Evolutionary conservation across 2,888 invertebrate species (phyloP).

Genomic region (Ophion ventricosus): DNA sequence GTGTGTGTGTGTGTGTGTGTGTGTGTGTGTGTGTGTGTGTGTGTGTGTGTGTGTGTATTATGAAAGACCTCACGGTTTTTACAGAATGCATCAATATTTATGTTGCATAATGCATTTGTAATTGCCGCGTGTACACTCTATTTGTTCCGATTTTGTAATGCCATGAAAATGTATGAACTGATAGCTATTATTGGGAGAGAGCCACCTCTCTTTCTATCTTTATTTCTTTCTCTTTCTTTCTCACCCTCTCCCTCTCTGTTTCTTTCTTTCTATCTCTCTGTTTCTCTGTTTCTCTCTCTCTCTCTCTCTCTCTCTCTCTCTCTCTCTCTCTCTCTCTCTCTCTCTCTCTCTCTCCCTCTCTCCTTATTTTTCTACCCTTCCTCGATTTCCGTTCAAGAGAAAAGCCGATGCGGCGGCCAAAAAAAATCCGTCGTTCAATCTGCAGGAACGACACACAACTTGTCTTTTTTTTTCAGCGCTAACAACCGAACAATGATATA

Average conservation of each 20-base stretch:
- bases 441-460: background rate
- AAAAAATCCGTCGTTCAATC: slow-evolving; percentile 13
- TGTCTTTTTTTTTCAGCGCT: slow-evolving; percentile 4
- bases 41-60: too few species aligned
- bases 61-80: slow-evolving; percentile 77
- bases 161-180: slow-evolving; percentile 83
- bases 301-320: slow-evolving; percentile 16
- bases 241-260: slow-evolving; percentile 2
- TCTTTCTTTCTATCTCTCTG: slow-evolving; percentile 39
- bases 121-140: slow-evolving; percentile 82
- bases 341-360: slow-evolving; percentile 10
- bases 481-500: background rate
- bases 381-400: background rate
- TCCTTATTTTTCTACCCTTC: slow-evolving; percentile 35
- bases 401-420: background rate
- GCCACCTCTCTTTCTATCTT: slow-evolving; percentile 56
- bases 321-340: too few species aligned
- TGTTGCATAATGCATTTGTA: slow-evolving; percentile 83
- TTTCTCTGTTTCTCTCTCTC: slow-evolving; percentile 33
- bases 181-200: slow-evolving; percentile 81
- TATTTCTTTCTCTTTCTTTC: slow-evolving; percentile 6
- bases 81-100: slow-evolving; percentile 83
- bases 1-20: slow-evolving; percentile 14
- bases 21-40: too few species aligned
- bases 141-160: slow-evolving; percentile 83